These are phyloP conservation scores for Chromoteleia sp. DNA, from an alignment of 2,888 invertebrate species.

Conservation along the genomic window DNA sequence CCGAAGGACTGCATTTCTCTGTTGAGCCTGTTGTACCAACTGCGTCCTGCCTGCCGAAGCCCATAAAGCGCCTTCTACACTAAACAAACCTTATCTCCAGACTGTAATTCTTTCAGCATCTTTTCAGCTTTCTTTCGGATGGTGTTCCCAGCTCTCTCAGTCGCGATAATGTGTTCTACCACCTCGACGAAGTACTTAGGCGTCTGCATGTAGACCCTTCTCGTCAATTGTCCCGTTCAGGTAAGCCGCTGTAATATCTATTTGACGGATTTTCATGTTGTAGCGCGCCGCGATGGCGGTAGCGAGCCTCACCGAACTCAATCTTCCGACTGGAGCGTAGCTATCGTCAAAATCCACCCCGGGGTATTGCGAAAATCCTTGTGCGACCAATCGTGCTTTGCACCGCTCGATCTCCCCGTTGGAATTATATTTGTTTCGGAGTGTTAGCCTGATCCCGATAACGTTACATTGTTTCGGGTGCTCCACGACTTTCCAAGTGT, in stretches of 20 bases:
- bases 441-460: conserved; percentile 28
- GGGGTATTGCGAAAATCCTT: conserved; percentile 27
- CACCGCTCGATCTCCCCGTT: conserved; percentile 26
- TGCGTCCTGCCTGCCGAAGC: conserved; percentile 61
- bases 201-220: conserved; percentile 41
- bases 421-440: not conserved
- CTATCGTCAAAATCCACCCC: conserved; percentile 25
- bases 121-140: conserved; percentile 50
- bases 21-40: conserved; percentile 60
- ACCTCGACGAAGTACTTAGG: conserved; percentile 14
- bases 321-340: conserved; percentile 19
- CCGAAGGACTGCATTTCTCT: not conserved
- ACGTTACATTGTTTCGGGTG: conserved; percentile 43
- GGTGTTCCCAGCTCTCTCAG: not conserved
- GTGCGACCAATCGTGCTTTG: not conserved
- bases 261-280: conserved; percentile 3
- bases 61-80: conserved; percentile 66
- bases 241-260: conserved; percentile 27
- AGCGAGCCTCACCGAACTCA: conserved; percentile 16
- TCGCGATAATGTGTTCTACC: not conserved
- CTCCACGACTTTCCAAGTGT: conserved; percentile 27
- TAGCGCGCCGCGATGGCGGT: conserved; percentile 5
- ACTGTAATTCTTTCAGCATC: conserved; percentile 13
- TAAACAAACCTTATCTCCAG: conserved; percentile 51
- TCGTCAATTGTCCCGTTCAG: conserved; percentile 45